Base-by-base conservation (phyloP, 2,113 vertebrate species). In the Mustelus asterias region DNA sequence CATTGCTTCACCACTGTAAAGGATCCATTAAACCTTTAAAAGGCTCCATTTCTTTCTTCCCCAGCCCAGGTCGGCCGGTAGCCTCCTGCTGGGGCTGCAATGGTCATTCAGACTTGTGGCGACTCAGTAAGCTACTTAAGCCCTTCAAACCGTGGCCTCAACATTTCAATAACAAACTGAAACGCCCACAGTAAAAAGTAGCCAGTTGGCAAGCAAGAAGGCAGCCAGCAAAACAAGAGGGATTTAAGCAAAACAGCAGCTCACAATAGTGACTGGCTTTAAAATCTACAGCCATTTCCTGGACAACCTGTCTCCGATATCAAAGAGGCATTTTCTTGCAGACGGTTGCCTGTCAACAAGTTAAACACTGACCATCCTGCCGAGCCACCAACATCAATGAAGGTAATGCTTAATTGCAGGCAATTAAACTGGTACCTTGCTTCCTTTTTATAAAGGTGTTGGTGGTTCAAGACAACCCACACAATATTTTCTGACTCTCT, bases 1-100 rank as follows among this genome's bases (percentile, higher is more conserved):
- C 97, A 98, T 97, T 98, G 98, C 97, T 97, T 98, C 98, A 94
- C 98, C 97, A 97, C 98, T 98, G 97, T 96, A 83, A 63, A 92
- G 96, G 96, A 96, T 78, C 97, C 96, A 97, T 97, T 97, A 98
- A 97, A 97, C 85, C 96, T 97, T 97, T 97, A 97, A 97, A 95
- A 96, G 41, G 13, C 94, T 29, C 14, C 26, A 37, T 72, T 72
- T 72, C 22, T 72, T 44, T 44, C 96, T 97, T 97, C 96, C 96
- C 95, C 96, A 97, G 96, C 96, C 97, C 97, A 96, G 41, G 97
- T 98, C 97, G 97, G 97, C 69, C 95, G 97, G 97, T 96, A 97
- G 97, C 97, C 96, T 97, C 98, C 98, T 97, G 98, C 98, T 98
- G 98, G 0, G 98, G 97, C 60, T 70, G 96, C 63, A 63, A 95